Evolutionary conservation across 2,888 invertebrate genomes (phyloP).

Genomic region (Blastobasis adustella): DNA sequence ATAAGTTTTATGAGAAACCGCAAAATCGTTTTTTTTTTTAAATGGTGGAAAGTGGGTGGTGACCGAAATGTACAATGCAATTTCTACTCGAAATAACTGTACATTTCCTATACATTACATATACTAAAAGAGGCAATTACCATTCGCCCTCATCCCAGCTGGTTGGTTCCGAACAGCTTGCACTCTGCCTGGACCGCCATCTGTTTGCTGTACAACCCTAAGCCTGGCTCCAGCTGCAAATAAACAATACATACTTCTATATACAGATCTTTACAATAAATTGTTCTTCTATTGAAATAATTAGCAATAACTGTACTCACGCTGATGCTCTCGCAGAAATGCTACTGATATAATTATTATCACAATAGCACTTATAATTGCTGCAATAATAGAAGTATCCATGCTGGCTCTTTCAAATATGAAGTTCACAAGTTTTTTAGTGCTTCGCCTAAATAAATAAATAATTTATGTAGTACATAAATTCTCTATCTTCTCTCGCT

Average conservation of each 20-base stretch:
- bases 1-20: too few species aligned
- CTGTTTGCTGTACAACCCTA: conserved; percentile 53
- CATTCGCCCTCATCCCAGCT: conserved; percentile 77
- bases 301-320: too few species aligned
- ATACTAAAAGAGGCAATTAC: conserved; percentile 25
- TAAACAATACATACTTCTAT: conserved; percentile 9
- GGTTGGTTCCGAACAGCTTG: conserved; percentile 84
- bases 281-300: too few species aligned
- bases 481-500: too few species aligned
- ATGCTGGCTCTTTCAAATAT: conserved; percentile 22
- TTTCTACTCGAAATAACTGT: too few species aligned
- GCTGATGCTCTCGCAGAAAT: conserved; percentile 44
- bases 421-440: neutral
- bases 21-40: too few species aligned
- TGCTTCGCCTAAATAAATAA: neutral
- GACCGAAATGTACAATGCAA: too few species aligned
- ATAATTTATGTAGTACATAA: conserved; percentile 15
- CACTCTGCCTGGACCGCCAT: conserved; percentile 79
- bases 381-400: conserved; percentile 64
- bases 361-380: conserved; percentile 54
- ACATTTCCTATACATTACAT: too few species aligned
- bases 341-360: conserved; percentile 47
- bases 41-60: too few species aligned
- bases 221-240: conserved; percentile 44
- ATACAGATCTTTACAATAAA: neutral